Percentiles rank a stretch among this genome's conserved stretches.
Evolutionary conservation across 2,888 invertebrate species (phyloP).

Genomic region (Agrochola circellaris): DNA sequence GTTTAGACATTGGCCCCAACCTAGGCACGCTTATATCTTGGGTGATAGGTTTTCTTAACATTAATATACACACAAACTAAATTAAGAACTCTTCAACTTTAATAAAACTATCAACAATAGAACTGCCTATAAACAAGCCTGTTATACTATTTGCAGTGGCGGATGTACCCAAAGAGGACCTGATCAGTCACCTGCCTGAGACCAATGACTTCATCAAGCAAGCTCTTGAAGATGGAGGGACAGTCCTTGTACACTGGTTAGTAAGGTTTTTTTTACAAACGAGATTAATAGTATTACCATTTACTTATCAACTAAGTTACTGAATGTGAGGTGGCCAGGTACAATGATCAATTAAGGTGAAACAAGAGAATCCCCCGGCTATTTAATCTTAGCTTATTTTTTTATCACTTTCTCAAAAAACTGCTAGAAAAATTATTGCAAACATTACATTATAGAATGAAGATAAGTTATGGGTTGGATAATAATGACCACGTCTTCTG

Average conservation of each 20-base stretch:
- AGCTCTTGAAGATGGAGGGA: conserved; percentile 91
- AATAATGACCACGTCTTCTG: background rate
- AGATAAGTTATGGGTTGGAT: background rate
- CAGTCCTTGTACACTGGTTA: conserved; percentile 96
- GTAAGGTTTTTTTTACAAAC: conserved; percentile 16
- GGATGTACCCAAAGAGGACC: conserved; percentile 96
- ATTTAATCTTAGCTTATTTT: background rate
- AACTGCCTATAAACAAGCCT: background rate
- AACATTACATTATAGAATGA: background rate
- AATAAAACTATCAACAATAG: background rate
- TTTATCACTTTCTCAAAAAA: background rate
- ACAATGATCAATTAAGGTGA: background rate
- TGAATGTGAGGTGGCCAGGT: no score
- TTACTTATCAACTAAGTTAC: background rate
- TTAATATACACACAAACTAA: background rate
- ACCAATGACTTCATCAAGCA: conserved; percentile 94
- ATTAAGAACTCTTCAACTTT: background rate
- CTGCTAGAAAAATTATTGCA: background rate
- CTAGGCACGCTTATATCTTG: no score
- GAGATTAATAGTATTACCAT: background rate
- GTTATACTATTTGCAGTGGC: conserved; percentile 90
- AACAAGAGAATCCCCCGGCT: background rate
- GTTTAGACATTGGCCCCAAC: background rate
- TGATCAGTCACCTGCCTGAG: conserved; percentile 94
- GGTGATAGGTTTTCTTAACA: background rate